Conservation (phyloP, 1,140 invertebrate species). For the Lithobius niger region DNA sequence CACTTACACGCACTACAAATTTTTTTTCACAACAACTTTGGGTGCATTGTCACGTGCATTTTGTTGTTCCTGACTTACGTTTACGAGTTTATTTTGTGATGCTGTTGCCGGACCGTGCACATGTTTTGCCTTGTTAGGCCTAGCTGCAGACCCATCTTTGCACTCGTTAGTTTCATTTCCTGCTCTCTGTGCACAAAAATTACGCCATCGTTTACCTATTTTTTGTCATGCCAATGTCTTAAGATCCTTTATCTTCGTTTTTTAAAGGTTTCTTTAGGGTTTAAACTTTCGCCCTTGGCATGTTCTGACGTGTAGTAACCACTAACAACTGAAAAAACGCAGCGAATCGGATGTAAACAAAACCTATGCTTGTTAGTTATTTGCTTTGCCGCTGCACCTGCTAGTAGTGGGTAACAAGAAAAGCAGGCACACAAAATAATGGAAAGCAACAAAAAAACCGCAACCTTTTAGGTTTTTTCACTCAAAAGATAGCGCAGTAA, state of each 20-base stretch:
- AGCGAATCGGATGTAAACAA: no score
- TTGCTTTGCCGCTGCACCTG: no score
- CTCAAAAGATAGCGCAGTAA: background rate
- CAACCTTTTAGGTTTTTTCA: background rate
- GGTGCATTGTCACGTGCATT: background rate
- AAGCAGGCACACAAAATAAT: background rate
- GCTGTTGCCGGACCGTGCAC: background rate
- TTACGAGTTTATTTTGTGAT: no score
- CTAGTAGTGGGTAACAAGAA: background rate
- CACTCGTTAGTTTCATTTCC: no score
- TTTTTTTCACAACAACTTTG: background rate
- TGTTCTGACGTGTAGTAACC: background rate
- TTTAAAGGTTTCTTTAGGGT: no score
- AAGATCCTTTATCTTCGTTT: no score
- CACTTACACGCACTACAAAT: background rate
- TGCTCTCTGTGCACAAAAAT: background rate
- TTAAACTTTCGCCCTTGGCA: background rate
- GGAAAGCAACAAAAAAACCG: background rate
- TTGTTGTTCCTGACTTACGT: no score
- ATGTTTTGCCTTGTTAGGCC: background rate
- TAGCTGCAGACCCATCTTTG: no score
- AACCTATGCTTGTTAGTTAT: no score
- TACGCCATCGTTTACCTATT: background rate
- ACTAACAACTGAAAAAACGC: background rate
- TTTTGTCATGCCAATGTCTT: background rate